Evolutionary conservation across 2,113 vertebrate genomes (phyloP), one percentile per base, ranked within the genome.

Genomic region (Jacana jacana): DNA sequence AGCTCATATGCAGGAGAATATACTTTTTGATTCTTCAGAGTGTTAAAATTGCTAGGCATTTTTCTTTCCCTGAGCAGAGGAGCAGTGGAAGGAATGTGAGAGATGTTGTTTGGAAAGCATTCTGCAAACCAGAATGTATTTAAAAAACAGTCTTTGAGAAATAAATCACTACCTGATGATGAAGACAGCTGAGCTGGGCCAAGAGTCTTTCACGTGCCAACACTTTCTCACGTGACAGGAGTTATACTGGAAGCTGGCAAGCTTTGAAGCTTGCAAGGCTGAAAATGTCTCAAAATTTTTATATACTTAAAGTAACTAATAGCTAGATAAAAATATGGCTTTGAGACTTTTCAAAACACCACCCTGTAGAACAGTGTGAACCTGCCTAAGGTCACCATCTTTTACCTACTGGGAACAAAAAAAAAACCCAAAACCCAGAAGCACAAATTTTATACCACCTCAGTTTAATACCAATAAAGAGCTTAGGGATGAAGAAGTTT

Each of bases 141-240:
- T 94, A 60, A 93, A 95, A 91, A 95, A 60, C 66, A 89, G 63
- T 83, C 39, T 79, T 88, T 78, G 91, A 92, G 91, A 93, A 97
- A 94, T 95, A 97, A 95, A 97, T 97, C 71, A 57, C 79, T 91
- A 95, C 83, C 80, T 95, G 86, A 63, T 89, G 81, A 96, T 92
- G 93, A 93, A 93, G 93, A 55, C 52, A 84, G 82, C 88, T 91
- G 63, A 82, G 60, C 85, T 90, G 93, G 91, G 84, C 92, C 82
- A 91, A 86, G 88, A 89, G 79, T 27, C 64, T 66, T 82, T 66
- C 87, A 60, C 2, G 5, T 90, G 88, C 91, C 87, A 95, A 1
- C 44, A 13, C 63, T 52, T 44, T 22, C 37, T 89, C 92, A 88
- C 3, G 33, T 92, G 93, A 95, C 79, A 75, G 49, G 49, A 88